phyloP scores from a whole-genome alignment of 1,140 invertebrate genomes.

The Holotrichia oblita region DNA sequence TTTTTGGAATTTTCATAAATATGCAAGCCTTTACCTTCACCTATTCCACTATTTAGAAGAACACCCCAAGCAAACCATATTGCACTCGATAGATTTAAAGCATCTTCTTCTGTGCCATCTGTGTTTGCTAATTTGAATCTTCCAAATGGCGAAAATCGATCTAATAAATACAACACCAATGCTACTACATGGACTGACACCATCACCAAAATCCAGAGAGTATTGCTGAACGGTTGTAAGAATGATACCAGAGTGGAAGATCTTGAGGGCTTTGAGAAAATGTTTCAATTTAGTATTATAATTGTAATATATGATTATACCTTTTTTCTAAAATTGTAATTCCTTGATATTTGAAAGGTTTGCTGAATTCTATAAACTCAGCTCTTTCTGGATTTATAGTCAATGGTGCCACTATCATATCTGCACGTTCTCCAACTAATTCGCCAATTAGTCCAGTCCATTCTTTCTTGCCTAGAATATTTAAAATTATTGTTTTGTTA shows the following conservation, averaged over 20 bases:
- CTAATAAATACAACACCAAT: slow-evolving; percentile 93
- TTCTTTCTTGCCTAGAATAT: slow-evolving; percentile 76
- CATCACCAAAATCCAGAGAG: slow-evolving; percentile 98
- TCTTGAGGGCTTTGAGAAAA: slow-evolving; percentile 95
- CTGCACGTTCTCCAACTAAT: slow-evolving; percentile 89
- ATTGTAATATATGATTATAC: too few species aligned
- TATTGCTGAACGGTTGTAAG: slow-evolving; percentile 98
- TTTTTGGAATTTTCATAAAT: not conserved
- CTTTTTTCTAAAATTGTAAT: slow-evolving; percentile 97
- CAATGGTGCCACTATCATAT: slow-evolving; percentile 98
- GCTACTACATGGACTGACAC: slow-evolving; percentile 98
- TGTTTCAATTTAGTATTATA: too few species aligned
- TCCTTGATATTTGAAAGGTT: slow-evolving; percentile 99
- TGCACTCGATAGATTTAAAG: slow-evolving; percentile 95
- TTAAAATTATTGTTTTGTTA: not conserved
- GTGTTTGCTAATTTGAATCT: slow-evolving; percentile 89
- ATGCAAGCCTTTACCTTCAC: slow-evolving; percentile 78
- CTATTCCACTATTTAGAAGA: slow-evolving; percentile 97
- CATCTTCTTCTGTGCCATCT: slow-evolving; percentile 94
- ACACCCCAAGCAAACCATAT: slow-evolving; percentile 99
- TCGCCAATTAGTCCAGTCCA: slow-evolving; percentile 98
- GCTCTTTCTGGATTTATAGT: slow-evolving; percentile 98
- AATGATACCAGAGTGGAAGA: slow-evolving; percentile 97
- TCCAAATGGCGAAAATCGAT: slow-evolving; percentile 97
- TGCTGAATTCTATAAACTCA: slow-evolving; percentile 98